These are phyloP conservation scores for Eulemur mongoz DNA, from an alignment of 2,797 vertebrate genomes.

Conservation along the genomic window DNA sequence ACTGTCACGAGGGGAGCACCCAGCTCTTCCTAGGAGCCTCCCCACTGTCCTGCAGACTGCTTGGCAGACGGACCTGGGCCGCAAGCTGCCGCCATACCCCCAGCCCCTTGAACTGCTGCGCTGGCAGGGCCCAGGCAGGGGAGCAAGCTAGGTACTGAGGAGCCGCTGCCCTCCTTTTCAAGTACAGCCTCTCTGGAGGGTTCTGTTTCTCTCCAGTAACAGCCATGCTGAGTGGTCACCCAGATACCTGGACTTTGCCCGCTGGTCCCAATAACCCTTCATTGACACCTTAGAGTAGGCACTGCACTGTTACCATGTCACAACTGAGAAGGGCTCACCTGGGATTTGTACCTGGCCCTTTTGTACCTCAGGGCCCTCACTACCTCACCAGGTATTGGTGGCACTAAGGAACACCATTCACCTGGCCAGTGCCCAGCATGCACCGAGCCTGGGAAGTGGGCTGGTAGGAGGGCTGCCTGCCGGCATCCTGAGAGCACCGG, in stretches of 20 bases:
- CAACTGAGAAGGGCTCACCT: neutral
- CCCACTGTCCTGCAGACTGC: neutral
- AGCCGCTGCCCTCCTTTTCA: neutral
- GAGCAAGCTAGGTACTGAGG: neutral
- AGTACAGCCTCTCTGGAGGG: neutral
- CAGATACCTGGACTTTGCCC: neutral
- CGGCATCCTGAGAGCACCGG: neutral
- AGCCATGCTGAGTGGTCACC: neutral
- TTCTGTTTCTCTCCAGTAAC: neutral
- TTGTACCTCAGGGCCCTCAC: neutral
- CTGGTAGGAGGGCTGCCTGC: neutral
- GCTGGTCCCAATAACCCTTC: neutral
- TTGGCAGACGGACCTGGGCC: neutral
- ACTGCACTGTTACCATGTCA: neutral
- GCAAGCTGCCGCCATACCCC: neutral
- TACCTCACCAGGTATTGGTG: neutral
- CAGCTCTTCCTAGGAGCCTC: neutral
- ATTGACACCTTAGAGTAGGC: neutral
- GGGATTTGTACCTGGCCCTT: neutral
- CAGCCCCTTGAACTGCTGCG: neutral
- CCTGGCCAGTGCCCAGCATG: neutral
- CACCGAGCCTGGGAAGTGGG: neutral
- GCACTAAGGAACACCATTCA: neutral
- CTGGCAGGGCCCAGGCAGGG: neutral
- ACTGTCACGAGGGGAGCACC: neutral